phyloP scores from a whole-genome alignment of 2,113 vertebrate genomes.

The Tragelaphus imberbis region DNA sequence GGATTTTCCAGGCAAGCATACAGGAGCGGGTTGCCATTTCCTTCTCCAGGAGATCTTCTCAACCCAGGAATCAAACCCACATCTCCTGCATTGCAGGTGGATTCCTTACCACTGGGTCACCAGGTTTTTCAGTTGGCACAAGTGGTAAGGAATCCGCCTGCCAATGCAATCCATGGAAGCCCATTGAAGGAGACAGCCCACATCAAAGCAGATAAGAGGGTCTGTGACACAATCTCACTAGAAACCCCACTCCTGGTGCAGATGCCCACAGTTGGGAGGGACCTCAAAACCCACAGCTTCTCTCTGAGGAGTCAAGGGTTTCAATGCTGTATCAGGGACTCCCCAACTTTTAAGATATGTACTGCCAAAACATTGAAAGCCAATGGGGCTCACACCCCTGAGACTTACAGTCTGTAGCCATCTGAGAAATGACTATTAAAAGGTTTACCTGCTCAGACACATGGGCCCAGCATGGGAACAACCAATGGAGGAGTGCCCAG shows the following conservation, averaged over 20 bases:
- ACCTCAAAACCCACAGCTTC: not conserved
- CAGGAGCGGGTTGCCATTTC: not conserved
- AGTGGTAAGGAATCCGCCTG: not conserved
- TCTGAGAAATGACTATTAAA: not conserved
- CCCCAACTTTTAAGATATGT: not conserved
- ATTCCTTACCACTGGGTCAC: not conserved
- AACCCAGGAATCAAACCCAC: not conserved
- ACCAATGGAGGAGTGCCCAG: not conserved
- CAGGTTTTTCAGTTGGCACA: not conserved
- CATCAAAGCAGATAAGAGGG: not conserved
- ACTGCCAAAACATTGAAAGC: not conserved
- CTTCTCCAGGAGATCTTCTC: not conserved
- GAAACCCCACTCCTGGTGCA: not conserved
- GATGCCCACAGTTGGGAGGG: not conserved
- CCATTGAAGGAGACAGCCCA: not conserved
- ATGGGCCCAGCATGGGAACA: not conserved
- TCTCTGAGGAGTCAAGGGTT: not conserved
- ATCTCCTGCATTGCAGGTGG: not conserved
- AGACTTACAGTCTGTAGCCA: not conserved
- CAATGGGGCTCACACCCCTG: not conserved
- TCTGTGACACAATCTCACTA: not conserved
- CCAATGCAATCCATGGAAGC: not conserved
- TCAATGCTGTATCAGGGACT: not conserved
- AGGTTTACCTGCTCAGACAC: not conserved
- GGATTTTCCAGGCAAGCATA: not conserved